Conservation (phyloP, 2,113 vertebrate species). For the Nycticebus coucang region DNA sequence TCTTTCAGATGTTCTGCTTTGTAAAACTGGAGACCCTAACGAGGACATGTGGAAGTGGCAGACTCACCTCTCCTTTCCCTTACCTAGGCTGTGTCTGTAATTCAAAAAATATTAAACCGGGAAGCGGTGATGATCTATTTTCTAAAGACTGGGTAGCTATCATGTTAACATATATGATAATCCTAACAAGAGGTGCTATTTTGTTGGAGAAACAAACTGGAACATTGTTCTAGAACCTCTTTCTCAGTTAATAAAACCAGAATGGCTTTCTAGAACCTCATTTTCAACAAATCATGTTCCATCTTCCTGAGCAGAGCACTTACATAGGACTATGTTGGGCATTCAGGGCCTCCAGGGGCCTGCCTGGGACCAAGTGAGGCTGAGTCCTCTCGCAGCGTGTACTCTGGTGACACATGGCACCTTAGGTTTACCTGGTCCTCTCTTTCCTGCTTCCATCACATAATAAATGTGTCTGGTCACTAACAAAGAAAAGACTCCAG, state of each 20-base stretch:
- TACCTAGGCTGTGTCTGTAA: neutral
- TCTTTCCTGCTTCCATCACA: neutral
- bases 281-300: neutral
- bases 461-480: neutral
- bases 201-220: neutral
- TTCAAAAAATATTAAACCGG: neutral
- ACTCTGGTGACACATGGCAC: neutral
- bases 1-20: neutral
- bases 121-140: neutral
- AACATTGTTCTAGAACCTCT: neutral
- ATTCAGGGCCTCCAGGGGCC: accelerated
- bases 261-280: neutral
- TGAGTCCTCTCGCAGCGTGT: neutral
- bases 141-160: neutral
- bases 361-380: too few species aligned
- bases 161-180: neutral
- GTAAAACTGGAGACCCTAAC: neutral
- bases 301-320: neutral
- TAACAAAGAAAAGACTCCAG: neutral
- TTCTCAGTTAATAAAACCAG: neutral
- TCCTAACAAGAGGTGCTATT: neutral
- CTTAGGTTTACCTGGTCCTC: neutral
- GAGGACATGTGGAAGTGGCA: neutral
- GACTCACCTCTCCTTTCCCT: neutral
- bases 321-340: neutral